Evolutionary conservation across 2,113 vertebrate genomes (phyloP).

Genomic region (Colius striatus): DNA sequence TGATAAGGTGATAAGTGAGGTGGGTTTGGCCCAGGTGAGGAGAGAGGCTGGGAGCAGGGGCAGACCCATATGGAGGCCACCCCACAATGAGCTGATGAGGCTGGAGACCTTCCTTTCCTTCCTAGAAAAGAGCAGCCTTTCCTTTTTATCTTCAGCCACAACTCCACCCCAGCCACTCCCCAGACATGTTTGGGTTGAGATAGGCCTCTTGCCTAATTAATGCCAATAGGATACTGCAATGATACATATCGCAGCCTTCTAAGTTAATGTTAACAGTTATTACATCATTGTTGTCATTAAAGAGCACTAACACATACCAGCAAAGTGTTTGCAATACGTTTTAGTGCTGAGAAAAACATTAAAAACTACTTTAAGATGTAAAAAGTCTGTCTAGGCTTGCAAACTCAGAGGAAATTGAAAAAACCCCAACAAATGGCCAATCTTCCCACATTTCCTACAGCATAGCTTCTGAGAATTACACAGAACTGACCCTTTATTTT

Average conservation of each 20-base stretch:
- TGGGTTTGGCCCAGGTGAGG: neutral
- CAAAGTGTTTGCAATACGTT: neutral
- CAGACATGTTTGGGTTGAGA: conserved; percentile 49
- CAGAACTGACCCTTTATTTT: neutral
- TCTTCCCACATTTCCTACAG: neutral
- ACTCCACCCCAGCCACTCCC: conserved; percentile 17
- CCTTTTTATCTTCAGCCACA: conserved; percentile 25
- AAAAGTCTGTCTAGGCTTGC: neutral
- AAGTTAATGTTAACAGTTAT: conserved; percentile 33
- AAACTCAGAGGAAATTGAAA: neutral
- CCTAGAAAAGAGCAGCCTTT: conserved; percentile 50
- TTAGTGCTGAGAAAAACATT: conserved; percentile 19
- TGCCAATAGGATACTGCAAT: conserved; percentile 48
- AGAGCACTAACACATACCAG: neutral
- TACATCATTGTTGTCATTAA: conserved; percentile 37
- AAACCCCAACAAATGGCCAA: neutral
- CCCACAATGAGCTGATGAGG: neutral
- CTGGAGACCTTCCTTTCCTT: conserved; percentile 28
- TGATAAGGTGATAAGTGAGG: neutral
- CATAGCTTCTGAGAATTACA: neutral
- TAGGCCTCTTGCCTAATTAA: conserved; percentile 40
- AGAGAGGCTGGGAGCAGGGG: neutral
- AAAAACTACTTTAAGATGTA: conserved; percentile 14
- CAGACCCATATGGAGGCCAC: neutral
- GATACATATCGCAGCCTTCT: neutral